Evolutionary conservation across 2,797 vertebrate genomes (phyloP).

Genomic region (Enteromius afrohamiltoni): DNA sequence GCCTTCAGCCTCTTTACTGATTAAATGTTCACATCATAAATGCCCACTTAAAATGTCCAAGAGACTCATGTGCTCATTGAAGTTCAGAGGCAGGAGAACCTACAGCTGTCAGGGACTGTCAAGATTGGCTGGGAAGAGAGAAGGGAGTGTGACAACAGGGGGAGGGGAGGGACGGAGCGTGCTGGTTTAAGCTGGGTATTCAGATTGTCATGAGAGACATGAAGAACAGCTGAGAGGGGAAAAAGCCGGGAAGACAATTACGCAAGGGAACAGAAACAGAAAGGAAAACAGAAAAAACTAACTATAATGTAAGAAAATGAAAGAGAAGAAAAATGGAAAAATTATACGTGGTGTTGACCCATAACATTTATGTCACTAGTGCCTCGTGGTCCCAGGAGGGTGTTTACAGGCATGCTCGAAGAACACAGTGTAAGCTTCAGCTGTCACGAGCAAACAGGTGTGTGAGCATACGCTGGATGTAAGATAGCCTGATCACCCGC

Average conservation of each 20-base stretch:
- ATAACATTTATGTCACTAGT: conserved; percentile 61
- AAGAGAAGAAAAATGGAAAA: neutral
- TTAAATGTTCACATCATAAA: conserved; percentile 40
- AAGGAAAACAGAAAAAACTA: neutral
- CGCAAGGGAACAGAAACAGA: neutral
- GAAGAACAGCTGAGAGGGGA: conserved; percentile 55
- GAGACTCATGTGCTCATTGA: conserved; percentile 55
- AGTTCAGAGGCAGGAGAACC: conserved; percentile 33
- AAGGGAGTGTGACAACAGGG: conserved; percentile 21
- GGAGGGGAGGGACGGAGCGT: neutral
- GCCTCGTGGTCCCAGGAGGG: conserved; percentile 63
- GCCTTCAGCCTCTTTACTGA: conserved; percentile 17
- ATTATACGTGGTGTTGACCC: conserved; percentile 35
- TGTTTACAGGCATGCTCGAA: conserved; percentile 69
- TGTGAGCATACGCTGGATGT: conserved; percentile 44
- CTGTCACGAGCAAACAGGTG: conserved; percentile 75
- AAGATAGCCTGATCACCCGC: conserved; percentile 42
- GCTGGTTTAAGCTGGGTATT: conserved; percentile 38
- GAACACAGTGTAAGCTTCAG: conserved; percentile 71
- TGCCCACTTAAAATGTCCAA: conserved; percentile 47
- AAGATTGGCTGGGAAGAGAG: conserved; percentile 46
- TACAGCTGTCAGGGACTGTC: conserved; percentile 59
- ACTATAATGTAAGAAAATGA: conserved; percentile 2
- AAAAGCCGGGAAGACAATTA: conserved; percentile 28
- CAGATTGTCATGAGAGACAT: conserved; percentile 55